A percentile compares a stretch with the other conserved stretches of the same genome.
These are phyloP conservation scores for Forpus xanthops DNA, from an alignment of 2,797 vertebrate genomes.

Conservation along the genomic window DNA sequence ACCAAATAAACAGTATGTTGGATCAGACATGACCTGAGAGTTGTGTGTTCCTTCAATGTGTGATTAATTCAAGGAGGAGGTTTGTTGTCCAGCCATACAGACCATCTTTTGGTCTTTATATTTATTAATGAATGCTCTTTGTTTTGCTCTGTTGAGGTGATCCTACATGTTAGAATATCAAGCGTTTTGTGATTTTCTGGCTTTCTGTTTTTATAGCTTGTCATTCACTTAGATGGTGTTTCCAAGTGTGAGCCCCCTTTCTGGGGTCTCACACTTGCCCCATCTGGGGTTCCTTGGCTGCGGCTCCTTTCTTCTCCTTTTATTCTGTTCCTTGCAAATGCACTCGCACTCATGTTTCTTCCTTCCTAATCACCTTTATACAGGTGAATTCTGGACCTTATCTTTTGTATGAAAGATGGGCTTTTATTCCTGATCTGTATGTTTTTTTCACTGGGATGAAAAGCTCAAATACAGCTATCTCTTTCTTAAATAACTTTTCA, in stretches of 20 bases:
- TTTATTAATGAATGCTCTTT: not conserved
- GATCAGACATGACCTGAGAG: not conserved
- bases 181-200: not conserved
- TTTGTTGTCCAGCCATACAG: not conserved
- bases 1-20: not conserved
- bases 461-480: not conserved
- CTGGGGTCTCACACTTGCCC: not conserved
- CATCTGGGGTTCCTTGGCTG: not conserved
- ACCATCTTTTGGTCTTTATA: not conserved
- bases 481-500: not conserved
- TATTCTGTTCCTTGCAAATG: not conserved
- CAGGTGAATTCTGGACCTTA: not conserved
- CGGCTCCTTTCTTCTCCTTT: not conserved
- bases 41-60: not conserved
- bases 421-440: not conserved
- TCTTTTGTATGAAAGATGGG: not conserved
- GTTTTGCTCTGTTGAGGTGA: not conserved
- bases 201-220: not conserved
- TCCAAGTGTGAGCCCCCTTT: not conserved
- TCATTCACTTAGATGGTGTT: not conserved
- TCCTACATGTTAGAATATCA: not conserved
- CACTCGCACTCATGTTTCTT: not conserved
- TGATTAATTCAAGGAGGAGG: not conserved
- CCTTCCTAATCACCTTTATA: not conserved
- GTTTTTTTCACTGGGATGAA: not conserved